phyloP scores from a whole-genome alignment of 2,113 vertebrate genomes.

The Etheostoma spectabile region DNA sequence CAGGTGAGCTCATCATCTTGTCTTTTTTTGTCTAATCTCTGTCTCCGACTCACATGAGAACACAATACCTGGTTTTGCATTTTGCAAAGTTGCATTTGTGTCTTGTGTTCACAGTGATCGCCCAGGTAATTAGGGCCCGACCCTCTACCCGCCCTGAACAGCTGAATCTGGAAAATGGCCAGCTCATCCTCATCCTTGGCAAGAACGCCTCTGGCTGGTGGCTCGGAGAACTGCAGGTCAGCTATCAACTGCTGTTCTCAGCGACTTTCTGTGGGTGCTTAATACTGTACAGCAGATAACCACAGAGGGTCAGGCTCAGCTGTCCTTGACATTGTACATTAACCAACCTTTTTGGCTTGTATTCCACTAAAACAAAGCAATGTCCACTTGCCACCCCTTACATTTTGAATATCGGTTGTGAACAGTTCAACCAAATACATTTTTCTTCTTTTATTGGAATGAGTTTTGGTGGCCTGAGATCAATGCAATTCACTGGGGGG shows the following conservation, averaged over 20 bases:
- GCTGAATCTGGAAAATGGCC: slow-evolving; percentile 90
- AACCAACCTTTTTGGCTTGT: not conserved
- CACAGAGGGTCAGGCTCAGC: too few species aligned
- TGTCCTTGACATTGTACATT: not conserved
- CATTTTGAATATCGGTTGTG: not conserved
- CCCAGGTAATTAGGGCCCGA: slow-evolving; percentile 90
- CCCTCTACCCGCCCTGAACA: slow-evolving; percentile 88
- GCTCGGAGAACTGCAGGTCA: slow-evolving; percentile 97
- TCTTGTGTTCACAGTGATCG: slow-evolving; percentile 86
- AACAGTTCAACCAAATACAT: not conserved
- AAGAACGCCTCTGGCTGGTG: slow-evolving; percentile 96
- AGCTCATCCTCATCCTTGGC: slow-evolving; percentile 93
- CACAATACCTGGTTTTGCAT: not conserved
- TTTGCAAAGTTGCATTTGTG: not conserved
- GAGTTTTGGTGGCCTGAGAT: not conserved
- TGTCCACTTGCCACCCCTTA: not conserved
- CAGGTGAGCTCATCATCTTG: slow-evolving; percentile 79
- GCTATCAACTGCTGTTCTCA: not conserved
- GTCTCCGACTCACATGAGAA: not conserved
- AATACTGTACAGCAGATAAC: not conserved
- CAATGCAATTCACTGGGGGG: not conserved
- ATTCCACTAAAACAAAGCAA: not conserved
- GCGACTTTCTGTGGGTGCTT: not conserved
- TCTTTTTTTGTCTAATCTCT: not conserved
- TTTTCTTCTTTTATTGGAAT: not conserved